A percentile compares a stretch with the other conserved stretches of the same genome.
Conservation (phyloP, 2,888 invertebrate species). For the Heteromyza rotundicornis region DNA sequence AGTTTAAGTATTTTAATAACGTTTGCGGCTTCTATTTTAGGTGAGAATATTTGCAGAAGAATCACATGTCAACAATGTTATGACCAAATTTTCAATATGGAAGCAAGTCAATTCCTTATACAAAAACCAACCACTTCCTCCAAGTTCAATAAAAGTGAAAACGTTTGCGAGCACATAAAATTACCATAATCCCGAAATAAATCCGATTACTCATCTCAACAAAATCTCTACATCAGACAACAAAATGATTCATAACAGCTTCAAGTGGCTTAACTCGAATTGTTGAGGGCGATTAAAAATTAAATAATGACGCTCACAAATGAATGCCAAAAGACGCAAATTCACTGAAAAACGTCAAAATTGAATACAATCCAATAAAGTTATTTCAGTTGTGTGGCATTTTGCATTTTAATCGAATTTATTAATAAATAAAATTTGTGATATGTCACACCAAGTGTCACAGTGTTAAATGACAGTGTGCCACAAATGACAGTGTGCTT, state of each 20-base stretch:
- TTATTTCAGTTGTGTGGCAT: no score
- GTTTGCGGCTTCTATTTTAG: no score
- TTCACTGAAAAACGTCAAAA: not conserved
- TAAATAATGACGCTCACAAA: not conserved
- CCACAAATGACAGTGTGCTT: not conserved
- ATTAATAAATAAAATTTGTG: not conserved
- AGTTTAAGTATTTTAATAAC: no score
- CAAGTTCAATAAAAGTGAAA: no score
- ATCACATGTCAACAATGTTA: no score
- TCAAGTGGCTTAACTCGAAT: conserved; percentile 1
- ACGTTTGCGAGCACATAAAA: not conserved
- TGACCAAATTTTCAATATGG: no score
- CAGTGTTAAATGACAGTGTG: not conserved
- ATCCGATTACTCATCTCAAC: conserved; percentile 1
- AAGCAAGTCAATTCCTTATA: no score
- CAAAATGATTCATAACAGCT: not conserved
- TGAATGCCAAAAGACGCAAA: not conserved
- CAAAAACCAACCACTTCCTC: no score
- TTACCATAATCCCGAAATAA: not conserved
- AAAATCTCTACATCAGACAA: not conserved
- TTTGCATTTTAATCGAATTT: not conserved
- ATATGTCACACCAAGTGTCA: not conserved
- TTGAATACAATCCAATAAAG: no score
- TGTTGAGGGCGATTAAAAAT: not conserved
- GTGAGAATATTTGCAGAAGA: no score